phyloP scores from a whole-genome alignment of 1,140 invertebrate genomes.

The Zaprionus tsacasi region DNA sequence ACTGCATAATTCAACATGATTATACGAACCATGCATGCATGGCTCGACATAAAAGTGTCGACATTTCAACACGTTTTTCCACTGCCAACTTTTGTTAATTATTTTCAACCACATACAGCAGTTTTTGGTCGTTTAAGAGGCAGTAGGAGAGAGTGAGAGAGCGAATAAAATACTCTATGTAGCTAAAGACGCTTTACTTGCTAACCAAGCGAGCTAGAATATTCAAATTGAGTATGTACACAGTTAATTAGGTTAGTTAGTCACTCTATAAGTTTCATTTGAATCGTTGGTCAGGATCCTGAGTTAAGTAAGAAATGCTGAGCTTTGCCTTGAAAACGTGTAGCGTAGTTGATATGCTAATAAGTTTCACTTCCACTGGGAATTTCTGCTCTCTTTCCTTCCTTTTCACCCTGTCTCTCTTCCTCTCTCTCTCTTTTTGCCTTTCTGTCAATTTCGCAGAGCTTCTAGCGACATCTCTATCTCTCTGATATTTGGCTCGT shows the following conservation, averaged over 20 bases:
- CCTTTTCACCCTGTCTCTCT: not conserved
- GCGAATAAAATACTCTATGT: no score
- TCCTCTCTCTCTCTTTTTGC: not conserved
- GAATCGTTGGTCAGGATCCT: not conserved
- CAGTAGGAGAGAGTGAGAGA: no score
- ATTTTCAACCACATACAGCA: not conserved
- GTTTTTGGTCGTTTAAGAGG: no score
- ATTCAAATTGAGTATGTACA: not conserved
- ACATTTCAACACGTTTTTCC: not conserved
- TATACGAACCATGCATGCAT: slow-evolving; percentile 34
- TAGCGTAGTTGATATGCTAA: not conserved
- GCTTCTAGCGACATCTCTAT: not conserved
- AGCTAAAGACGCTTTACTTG: not conserved
- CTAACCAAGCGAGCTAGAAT: not conserved
- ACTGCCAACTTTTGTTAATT: slow-evolving; percentile 9
- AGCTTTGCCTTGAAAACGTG: not conserved
- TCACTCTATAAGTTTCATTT: not conserved
- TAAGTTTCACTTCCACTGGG: not conserved
- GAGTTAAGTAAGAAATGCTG: not conserved
- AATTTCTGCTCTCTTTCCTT: not conserved
- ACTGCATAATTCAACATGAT: slow-evolving; percentile 57
- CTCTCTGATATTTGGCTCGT: slow-evolving; percentile 7
- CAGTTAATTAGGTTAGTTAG: not conserved
- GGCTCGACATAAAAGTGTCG: not conserved
- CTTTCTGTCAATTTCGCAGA: not conserved